Conservation (phyloP, 2,797 vertebrate species). For the Tympanoctomys barrerae region DNA sequence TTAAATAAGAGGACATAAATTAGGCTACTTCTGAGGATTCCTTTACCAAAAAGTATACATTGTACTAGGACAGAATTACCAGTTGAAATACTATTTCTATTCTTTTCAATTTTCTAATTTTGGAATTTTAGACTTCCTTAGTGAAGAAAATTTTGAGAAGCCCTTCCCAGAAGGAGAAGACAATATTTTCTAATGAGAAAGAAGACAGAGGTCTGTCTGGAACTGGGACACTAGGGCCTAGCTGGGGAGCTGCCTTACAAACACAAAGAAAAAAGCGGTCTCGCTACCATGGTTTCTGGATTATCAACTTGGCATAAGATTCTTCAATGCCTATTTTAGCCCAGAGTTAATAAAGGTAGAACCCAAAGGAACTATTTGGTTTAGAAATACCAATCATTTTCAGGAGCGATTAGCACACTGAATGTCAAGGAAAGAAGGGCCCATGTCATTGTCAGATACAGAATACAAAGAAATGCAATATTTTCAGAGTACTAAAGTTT, state of each 20-base stretch:
- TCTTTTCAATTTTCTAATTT: conserved; percentile 22
- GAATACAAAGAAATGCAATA: background rate
- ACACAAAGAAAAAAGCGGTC: background rate
- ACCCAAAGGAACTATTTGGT: background rate
- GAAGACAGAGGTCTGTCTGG: background rate
- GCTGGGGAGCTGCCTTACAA: background rate
- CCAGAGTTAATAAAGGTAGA: background rate
- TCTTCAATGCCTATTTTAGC: background rate
- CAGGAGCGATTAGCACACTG: background rate
- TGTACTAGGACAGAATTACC: background rate
- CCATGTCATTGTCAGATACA: background rate
- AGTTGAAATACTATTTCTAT: background rate
- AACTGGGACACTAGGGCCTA: fast-evolving
- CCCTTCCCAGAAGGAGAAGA: background rate
- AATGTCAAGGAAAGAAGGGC: background rate
- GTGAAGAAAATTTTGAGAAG: background rate
- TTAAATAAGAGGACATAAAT: background rate
- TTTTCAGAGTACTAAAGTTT: background rate
- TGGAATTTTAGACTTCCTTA: background rate
- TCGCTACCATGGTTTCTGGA: background rate
- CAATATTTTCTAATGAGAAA: background rate
- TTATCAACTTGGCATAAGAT: background rate
- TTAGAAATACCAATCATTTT: background rate
- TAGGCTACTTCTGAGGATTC: background rate
- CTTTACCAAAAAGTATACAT: background rate